Conservation (phyloP, 2,113 vertebrate genomes). For the Caloenas nicobarica region DNA sequence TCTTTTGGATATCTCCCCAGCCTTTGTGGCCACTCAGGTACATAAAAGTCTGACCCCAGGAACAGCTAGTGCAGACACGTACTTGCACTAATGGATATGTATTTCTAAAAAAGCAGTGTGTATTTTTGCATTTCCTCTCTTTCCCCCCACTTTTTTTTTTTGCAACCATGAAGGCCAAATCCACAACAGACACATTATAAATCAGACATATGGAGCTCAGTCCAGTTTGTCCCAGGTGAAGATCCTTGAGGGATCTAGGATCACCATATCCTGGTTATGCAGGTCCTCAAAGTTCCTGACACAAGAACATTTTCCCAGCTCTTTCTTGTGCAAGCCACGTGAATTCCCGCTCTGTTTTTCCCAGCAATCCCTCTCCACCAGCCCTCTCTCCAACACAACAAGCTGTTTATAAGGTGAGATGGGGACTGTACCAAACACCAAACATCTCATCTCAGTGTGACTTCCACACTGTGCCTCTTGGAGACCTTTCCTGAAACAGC, state of each 20-base stretch:
- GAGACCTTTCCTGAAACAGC: not conserved
- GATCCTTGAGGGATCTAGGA: not conserved
- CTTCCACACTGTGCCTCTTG: not conserved
- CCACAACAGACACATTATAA: not conserved
- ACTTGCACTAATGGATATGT: fast-evolving
- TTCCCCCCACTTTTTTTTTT: not conserved
- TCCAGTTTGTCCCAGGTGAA: not conserved
- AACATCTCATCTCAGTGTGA: not conserved
- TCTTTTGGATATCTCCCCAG: conserved; percentile 1
- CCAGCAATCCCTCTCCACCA: not conserved
- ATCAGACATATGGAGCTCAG: not conserved
- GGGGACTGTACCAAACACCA: not conserved
- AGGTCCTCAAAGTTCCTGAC: not conserved
- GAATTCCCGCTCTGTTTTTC: not conserved
- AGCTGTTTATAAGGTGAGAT: not conserved
- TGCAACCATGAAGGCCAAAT: not conserved
- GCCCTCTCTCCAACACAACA: not conserved
- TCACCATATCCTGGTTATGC: not conserved
- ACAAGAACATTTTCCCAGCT: not conserved
- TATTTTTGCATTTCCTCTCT: not conserved
- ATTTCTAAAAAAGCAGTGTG: not conserved
- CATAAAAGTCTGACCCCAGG: conserved; percentile 16
- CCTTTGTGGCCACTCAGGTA: conserved; percentile 20
- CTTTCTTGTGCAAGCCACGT: not conserved
- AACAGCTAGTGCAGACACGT: not conserved